Base-by-base conservation (phyloP, 2,113 vertebrate species). In the Alosa alosa region DNA sequence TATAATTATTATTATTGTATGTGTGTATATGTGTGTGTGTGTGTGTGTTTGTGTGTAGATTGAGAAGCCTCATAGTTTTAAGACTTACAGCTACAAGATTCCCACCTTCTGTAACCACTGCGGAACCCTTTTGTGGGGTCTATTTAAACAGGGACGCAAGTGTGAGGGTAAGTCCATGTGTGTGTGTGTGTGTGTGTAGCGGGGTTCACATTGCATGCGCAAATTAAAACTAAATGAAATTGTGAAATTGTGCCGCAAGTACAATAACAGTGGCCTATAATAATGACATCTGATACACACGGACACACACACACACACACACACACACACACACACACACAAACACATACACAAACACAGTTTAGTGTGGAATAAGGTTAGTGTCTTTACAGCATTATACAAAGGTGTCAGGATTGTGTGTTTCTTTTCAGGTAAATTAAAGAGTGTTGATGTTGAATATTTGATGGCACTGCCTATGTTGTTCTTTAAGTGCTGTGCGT, bases 101-200 rank as follows among this genome's bases (percentile, higher is more conserved):
- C 98, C 98, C 11, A 99, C 97, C 1, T 99, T 99, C 96, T 99
- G 98, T 6, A 98, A 99, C 92, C 98, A 99, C 93, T 99, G 98
- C 0, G 98, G 98, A 88, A 99, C 97, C 89, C 93, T 99, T 90
- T 96, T 99, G 72, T 99, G 98, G 98, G 98, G 98, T 55, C 94
- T 99, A 72, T 96, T 97, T 91, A 97, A 90, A 87, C 98, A 99
- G 87, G 98, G 98, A 10, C 94, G 98, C 17, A 99, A 99, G 90
- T 99, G 98, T 93, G 98, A 98, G 95, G 98, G 98, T 99, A 89
- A 20, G 88, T 57, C 81, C 25, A 13, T 31, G n/a, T 36, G 17
- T 1, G 44, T 72, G 81, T 5, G n/a, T n/a, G 84, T 86, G 22
- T 44, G 41, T 44, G 41, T 44, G 60, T 31, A 31, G 31, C 31